These are phyloP conservation scores for Sisor rabdophorus DNA, from an alignment of 2,113 vertebrate genomes.

Conservation along the genomic window DNA sequence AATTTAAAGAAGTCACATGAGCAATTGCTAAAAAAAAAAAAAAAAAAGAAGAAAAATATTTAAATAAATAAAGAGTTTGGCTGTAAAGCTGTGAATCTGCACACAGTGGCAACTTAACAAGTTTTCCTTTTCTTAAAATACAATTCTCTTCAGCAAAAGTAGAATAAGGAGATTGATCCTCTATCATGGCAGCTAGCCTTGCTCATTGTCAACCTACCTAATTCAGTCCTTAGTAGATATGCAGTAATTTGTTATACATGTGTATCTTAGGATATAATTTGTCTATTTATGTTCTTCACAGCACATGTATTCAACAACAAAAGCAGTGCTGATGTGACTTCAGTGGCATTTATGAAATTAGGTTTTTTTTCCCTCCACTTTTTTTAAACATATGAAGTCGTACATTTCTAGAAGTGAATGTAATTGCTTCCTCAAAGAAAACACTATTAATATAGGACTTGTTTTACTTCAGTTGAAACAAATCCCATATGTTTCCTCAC, in stretches of 20 bases:
- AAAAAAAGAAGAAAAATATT: neutral
- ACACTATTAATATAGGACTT: constrained; percentile 76
- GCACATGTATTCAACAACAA: constrained; percentile 68
- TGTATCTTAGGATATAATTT: constrained; percentile 81
- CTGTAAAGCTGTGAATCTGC: constrained; percentile 41
- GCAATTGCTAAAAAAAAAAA: constrained; percentile 33
- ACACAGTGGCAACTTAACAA: constrained; percentile 28
- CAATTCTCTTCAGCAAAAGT: constrained; percentile 46
- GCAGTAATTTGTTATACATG: constrained; percentile 88
- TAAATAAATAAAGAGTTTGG: neutral
- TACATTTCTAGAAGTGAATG: constrained; percentile 80
- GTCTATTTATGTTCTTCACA: constrained; percentile 75
- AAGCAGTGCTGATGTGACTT: constrained; percentile 70
- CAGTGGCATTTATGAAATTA: constrained; percentile 78
- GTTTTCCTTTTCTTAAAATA: constrained; percentile 10
- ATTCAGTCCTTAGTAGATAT: constrained; percentile 81
- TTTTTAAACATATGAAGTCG: constrained; percentile 75
- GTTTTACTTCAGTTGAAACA: constrained; percentile 75
- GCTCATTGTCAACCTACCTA: constrained; percentile 72
- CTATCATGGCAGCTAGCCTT: constrained; percentile 87
- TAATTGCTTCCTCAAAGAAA: constrained; percentile 68
- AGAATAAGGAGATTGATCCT: constrained; percentile 75
- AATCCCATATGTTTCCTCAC: constrained; percentile 75
- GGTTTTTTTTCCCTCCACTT: constrained; percentile 59
- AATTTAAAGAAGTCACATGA: constrained; percentile 33